Base-by-base conservation (phyloP, 2,797 vertebrate species). In the Sebastiscus tertius region DNA sequence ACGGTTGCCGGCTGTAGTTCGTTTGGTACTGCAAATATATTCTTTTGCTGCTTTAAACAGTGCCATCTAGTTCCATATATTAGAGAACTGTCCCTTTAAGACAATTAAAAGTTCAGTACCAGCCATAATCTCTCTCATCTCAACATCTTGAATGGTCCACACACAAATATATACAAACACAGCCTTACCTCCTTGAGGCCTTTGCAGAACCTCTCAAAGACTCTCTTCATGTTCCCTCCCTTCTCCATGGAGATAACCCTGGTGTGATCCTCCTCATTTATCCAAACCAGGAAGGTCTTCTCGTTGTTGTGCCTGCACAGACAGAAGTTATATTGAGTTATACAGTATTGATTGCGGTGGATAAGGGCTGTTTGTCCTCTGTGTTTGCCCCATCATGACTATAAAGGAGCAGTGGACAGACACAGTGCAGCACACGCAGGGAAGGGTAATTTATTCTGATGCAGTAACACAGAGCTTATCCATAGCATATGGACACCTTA, bases 211-310 rank as follows among this genome's bases (percentile, higher is more conserved):
- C 97, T 95, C 64, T 99, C 99, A 81, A 99, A 99, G 71, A 99
- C 99, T 4, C 97, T 96, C 94, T 97, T 99, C 99, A 99, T 99
- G 95, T 99, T 99, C 60, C 99, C 99, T 2, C 99, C 98, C 83
- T 99, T 99, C 95, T 99, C 99, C 99, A 99, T 99, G 87, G 99
- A 99, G 94, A 99, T 99, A 90, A 99, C 82, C 10, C 99, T 96
- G 1, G 98, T 99, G 91, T 99, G 99, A 81, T 99, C 99, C 85
- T 99, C 99, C 92, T 99, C 99, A 0, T 99, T 99, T 84, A 99
- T 75, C 99, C 99, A 99, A 85, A 99, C 94, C 89, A 99, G 89
- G 93, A 99, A 99, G 0, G 97, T 99, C 92, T 99, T 99, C 83
- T 98, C 96, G 0, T 99, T 97, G 93, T 99, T 99, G 95, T 99